Conservation (phyloP, 2,888 invertebrate genomes). For the Polietes domitor region DNA sequence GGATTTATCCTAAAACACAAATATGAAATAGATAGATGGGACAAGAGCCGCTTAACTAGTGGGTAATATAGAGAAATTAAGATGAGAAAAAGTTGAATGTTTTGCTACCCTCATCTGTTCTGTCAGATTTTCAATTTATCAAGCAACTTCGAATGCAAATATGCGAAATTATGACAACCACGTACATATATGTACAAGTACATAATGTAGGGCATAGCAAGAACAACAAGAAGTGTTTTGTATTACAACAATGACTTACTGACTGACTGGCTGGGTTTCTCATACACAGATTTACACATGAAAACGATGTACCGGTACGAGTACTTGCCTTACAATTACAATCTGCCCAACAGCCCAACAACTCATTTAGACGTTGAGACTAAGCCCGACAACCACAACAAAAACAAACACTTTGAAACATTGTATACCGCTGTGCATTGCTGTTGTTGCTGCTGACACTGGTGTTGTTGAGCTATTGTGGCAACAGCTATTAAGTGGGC, state of each 20-base stretch:
- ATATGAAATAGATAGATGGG: too few relatives aligned
- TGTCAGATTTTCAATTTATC: too few relatives aligned
- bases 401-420: slow-evolving; percentile 70
- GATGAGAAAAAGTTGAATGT: too few relatives aligned
- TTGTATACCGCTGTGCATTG: slow-evolving; percentile 56
- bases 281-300: neutral
- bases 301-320: slow-evolving; percentile 12
- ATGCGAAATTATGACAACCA: too few relatives aligned
- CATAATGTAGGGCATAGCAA: neutral
- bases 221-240: slow-evolving; percentile 6
- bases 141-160: too few relatives aligned
- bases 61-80: too few relatives aligned
- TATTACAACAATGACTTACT: slow-evolving; percentile 13
- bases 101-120: too few relatives aligned
- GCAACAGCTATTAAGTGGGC: slow-evolving; percentile 68
- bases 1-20: too few relatives aligned
- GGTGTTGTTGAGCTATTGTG: slow-evolving; percentile 33
- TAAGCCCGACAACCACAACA: slow-evolving; percentile 68
- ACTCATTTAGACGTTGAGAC: slow-evolving; percentile 45
- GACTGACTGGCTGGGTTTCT: too few relatives aligned
- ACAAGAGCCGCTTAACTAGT: too few relatives aligned
- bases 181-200: too few relatives aligned
- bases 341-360: neutral
- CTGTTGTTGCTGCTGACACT: neutral
- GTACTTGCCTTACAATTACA: slow-evolving; percentile 14